A percentile compares a stretch with the other conserved stretches of the same genome.
Conservation (phyloP, 2,797 vertebrate species). For the Catamblyrhynchus diadema region DNA sequence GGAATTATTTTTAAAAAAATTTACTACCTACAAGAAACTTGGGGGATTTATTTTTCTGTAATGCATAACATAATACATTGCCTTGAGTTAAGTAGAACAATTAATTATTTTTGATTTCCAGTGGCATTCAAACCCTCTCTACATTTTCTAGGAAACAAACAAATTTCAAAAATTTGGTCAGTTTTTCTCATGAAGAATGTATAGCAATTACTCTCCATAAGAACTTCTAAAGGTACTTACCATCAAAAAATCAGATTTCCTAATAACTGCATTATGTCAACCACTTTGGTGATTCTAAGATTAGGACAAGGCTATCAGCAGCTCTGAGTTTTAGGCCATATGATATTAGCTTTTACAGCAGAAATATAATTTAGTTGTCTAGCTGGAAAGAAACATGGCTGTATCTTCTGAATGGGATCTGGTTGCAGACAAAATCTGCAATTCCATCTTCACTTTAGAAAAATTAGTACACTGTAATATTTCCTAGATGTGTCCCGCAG, state of each 20-base stretch:
- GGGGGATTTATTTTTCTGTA: background rate
- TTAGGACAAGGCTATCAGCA: background rate
- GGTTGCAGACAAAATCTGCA: background rate
- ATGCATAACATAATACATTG: rapidly evolving
- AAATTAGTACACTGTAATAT: background rate
- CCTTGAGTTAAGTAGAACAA: background rate
- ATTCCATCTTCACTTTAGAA: background rate
- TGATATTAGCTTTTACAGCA: background rate
- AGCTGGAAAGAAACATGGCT: background rate
- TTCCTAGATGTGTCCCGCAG: background rate
- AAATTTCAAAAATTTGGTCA: background rate
- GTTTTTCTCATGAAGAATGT: background rate
- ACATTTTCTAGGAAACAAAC: background rate
- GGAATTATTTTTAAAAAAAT: background rate
- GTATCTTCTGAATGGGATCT: background rate
- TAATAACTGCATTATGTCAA: background rate
- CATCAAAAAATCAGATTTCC: background rate
- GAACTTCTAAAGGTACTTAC: background rate
- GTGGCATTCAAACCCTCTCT: background rate
- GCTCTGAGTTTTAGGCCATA: background rate
- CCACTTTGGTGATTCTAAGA: background rate
- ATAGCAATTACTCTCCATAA: background rate
- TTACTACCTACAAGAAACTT: background rate
- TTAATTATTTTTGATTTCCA: background rate
- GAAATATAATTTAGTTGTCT: background rate